These are phyloP conservation scores for Nomia melanderi DNA, from an alignment of 1,140 invertebrate genomes.

Conservation along the genomic window DNA sequence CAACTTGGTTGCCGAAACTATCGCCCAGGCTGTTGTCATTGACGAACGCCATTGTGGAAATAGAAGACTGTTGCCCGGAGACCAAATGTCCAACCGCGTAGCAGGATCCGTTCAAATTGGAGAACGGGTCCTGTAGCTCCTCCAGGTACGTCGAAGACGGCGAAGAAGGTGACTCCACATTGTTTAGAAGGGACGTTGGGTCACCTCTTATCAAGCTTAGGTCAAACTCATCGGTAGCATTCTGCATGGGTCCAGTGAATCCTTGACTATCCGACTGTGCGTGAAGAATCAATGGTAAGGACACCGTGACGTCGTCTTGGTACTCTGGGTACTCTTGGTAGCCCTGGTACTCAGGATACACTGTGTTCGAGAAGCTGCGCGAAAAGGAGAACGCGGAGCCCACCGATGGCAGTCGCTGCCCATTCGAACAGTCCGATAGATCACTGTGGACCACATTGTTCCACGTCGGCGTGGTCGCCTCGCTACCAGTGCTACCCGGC, in stretches of 20 bases:
- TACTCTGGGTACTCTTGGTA: constrained; percentile 61
- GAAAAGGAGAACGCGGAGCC: constrained; percentile 77
- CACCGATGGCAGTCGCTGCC: constrained; percentile 71
- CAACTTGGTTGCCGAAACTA: constrained; percentile 71
- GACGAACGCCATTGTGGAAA: background rate
- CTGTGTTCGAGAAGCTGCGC: constrained; percentile 60
- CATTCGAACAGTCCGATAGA: constrained; percentile 13
- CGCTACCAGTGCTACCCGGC: constrained; percentile 67
- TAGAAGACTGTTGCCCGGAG: constrained; percentile 59
- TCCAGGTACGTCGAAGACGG: constrained; percentile 54
- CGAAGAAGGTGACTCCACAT: constrained; percentile 43
- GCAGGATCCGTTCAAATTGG: constrained; percentile 57
- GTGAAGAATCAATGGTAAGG: constrained; percentile 52
- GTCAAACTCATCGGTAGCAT: constrained; percentile 73
- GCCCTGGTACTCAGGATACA: constrained; percentile 58
- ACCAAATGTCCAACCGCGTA: constrained; percentile 76
- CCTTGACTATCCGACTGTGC: constrained; percentile 50
- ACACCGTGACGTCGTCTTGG: constrained; percentile 37
- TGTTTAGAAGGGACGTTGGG: constrained; percentile 67
- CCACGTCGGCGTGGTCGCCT: constrained; percentile 71
- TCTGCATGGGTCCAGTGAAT: constrained; percentile 46
- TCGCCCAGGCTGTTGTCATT: constrained; percentile 6
- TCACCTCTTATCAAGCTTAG: constrained; percentile 77
- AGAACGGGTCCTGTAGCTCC: constrained; percentile 62
- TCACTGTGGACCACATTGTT: background rate